Percentiles rank a stretch among this genome's conserved stretches.
phyloP scores from a whole-genome alignment of 2,797 vertebrate species.

The Australoheros facetus region DNA sequence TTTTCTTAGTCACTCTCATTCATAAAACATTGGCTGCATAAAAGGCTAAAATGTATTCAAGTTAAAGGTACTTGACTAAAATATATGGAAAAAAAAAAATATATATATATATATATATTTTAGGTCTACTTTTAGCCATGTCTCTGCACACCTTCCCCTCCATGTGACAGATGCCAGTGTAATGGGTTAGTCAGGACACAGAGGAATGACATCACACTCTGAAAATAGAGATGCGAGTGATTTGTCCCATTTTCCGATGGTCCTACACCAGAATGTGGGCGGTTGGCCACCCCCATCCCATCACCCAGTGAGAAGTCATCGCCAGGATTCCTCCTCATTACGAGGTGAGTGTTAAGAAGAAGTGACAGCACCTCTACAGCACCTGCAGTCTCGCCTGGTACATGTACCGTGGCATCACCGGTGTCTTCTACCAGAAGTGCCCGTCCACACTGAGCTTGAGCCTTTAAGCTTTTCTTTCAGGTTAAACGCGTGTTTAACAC shows the following conservation, averaged over 20 bases:
- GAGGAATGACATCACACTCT: slow-evolving; percentile 73
- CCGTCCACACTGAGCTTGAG: not conserved
- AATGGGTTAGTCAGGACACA: slow-evolving; percentile 69
- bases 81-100: slow-evolving; percentile 25
- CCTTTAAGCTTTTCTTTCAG: not conserved
- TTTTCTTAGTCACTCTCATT: slow-evolving; percentile 65
- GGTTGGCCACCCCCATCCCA: slow-evolving; percentile 21
- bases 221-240: slow-evolving; percentile 70
- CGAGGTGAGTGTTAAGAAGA: slow-evolving; percentile 10
- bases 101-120: slow-evolving; percentile 21
- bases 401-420: not conserved
- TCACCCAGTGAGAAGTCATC: slow-evolving; percentile 2
- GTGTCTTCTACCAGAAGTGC: not conserved
- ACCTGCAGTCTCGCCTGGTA: not conserved
- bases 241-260: slow-evolving; percentile 69
- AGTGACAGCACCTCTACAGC: slow-evolving; percentile 2
- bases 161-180: slow-evolving; percentile 69
- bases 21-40: slow-evolving; percentile 60
- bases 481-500: not conserved
- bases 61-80: slow-evolving; percentile 14
- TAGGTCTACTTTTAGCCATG: slow-evolving; percentile 36
- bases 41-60: slow-evolving; percentile 40
- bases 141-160: slow-evolving; percentile 47
- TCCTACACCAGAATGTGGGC: slow-evolving; percentile 42
- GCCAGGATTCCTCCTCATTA: slow-evolving; percentile 38